phyloP scores from a whole-genome alignment of 2,888 invertebrate genomes.

The Alentia gelatinosa region DNA sequence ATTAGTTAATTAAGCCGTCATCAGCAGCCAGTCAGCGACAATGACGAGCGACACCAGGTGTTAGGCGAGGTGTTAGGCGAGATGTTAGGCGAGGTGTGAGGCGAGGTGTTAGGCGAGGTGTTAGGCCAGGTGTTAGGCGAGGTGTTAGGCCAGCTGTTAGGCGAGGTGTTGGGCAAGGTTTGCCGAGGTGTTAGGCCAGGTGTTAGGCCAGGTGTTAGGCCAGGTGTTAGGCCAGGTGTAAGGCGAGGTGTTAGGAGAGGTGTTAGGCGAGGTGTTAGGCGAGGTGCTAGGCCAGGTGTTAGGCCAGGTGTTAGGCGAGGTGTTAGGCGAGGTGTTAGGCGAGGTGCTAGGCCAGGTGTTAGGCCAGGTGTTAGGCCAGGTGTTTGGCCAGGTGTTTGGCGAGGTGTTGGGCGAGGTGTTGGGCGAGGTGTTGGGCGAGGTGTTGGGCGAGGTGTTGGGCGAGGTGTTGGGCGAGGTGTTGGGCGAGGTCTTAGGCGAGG shows the following conservation, averaged over 20 bases:
- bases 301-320: not conserved
- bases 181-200: too few species aligned
- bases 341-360: not conserved
- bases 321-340: not conserved
- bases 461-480: not conserved
- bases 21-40: too few species aligned
- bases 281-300: not conserved
- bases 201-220: not conserved
- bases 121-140: too few species aligned
- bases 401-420: not conserved
- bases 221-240: not conserved
- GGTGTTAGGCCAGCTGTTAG: too few species aligned
- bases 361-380: not conserved
- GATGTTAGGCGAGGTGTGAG: too few species aligned
- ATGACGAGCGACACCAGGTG: too few species aligned
- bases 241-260: not conserved
- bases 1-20: too few species aligned
- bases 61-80: too few species aligned
- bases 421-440: not conserved
- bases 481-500: not conserved
- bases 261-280: not conserved
- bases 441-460: not conserved
- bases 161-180: too few species aligned
- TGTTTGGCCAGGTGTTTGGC: not conserved
- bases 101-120: too few species aligned